A percentile compares a stretch with the other conserved stretches of the same genome.
These are phyloP conservation scores for Drosophila aff. DNA, from an alignment of 1,140 invertebrate genomes.

Conservation along the genomic window DNA sequence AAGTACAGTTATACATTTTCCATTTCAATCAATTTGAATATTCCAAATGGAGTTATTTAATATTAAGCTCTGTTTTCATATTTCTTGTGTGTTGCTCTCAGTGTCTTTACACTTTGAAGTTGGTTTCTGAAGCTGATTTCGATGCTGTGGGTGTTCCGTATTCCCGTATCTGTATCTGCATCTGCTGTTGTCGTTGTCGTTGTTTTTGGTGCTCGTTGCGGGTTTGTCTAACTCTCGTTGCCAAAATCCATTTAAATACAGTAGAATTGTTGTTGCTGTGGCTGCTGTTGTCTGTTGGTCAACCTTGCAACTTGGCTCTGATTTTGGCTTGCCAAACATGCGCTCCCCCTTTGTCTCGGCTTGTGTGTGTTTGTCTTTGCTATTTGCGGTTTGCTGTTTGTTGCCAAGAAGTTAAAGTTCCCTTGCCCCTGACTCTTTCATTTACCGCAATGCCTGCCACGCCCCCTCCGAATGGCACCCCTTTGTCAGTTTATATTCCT, in stretches of 20 bases:
- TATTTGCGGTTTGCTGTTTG: conserved; percentile 61
- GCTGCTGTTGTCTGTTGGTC: conserved; percentile 61
- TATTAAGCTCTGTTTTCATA: not conserved
- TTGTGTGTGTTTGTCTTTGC: conserved; percentile 44
- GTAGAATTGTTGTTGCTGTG: conserved; percentile 38
- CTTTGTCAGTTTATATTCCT: conserved; percentile 28
- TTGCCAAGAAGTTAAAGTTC: conserved; percentile 67
- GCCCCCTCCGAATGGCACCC: not conserved
- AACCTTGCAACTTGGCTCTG: conserved; percentile 75
- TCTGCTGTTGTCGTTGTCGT: conserved; percentile 17
- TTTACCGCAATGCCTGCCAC: conserved; percentile 51
- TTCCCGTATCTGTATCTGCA: conserved; percentile 22
- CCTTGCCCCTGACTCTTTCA: not conserved
- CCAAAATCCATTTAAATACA: conserved; percentile 81
- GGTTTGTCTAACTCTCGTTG: conserved; percentile 63
- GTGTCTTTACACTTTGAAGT: conserved; percentile 28
- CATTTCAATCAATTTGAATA: not conserved
- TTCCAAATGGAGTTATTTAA: not conserved
- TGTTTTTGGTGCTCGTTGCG: conserved; percentile 31
- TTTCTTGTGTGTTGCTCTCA: not conserved
- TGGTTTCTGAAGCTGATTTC: conserved; percentile 29
- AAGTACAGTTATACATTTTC: not conserved
- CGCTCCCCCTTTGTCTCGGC: conserved; percentile 6
- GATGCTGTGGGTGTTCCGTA: conserved; percentile 41
- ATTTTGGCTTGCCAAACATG: conserved; percentile 66